These are phyloP conservation scores for Aspiorhynchus laticeps DNA, from an alignment of 2,113 vertebrate genomes.

Conservation along the genomic window DNA sequence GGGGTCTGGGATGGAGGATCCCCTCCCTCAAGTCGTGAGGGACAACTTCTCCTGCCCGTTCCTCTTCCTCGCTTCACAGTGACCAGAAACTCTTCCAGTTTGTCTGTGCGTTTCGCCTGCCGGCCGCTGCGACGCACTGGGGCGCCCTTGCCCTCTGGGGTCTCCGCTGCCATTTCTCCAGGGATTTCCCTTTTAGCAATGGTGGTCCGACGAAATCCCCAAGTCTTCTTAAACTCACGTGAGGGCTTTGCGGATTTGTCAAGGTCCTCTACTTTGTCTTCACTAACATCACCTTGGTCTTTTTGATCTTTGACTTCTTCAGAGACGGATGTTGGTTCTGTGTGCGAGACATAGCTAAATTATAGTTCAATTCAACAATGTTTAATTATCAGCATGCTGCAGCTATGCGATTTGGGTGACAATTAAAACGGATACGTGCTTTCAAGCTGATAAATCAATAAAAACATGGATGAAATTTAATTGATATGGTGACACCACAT, in stretches of 20 bases:
- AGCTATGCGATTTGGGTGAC: not conserved
- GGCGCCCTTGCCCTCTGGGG: slow-evolving; percentile 72
- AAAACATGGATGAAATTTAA: not conserved
- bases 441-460: not conserved
- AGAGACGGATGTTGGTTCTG: slow-evolving; percentile 63
- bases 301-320: slow-evolving; percentile 77
- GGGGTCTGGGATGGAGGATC: slow-evolving; percentile 86
- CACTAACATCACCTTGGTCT: slow-evolving; percentile 63
- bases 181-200: slow-evolving; percentile 88
- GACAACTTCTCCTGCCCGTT: slow-evolving; percentile 72
- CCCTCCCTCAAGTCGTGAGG: slow-evolving; percentile 81
- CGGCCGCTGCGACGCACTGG: slow-evolving; percentile 90
- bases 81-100: slow-evolving; percentile 93
- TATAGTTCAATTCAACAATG: not conserved
- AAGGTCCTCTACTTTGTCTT: slow-evolving; percentile 70
- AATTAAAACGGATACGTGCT: not conserved
- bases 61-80: slow-evolving; percentile 81
- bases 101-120: slow-evolving; percentile 90
- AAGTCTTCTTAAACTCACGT: slow-evolving; percentile 88
- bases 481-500: not conserved
- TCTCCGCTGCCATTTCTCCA: slow-evolving; percentile 77
- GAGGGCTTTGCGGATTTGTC: slow-evolving; percentile 79
- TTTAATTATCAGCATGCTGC: not conserved
- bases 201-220: slow-evolving; percentile 89
- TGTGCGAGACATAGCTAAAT: slow-evolving; percentile 35